These are phyloP conservation scores for Motacilla tschutschensis DNA, from an alignment of 2,113 vertebrate species.

Conservation along the genomic window DNA sequence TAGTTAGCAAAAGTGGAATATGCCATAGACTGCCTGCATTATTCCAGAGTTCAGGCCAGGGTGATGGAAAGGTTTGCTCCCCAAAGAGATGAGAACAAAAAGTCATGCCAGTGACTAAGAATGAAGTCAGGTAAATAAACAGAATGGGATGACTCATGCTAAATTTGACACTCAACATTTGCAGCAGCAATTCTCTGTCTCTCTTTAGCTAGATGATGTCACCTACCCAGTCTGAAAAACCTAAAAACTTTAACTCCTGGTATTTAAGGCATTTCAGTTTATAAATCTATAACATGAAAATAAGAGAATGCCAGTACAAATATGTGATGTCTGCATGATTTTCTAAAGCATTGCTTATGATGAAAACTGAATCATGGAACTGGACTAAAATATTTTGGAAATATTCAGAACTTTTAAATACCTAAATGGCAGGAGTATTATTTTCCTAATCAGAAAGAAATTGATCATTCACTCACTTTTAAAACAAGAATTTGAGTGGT, in stretches of 20 bases:
- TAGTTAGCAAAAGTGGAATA: not conserved
- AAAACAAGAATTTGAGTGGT: not conserved
- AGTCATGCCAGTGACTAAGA: conserved; percentile 15
- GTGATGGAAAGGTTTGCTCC: conserved; percentile 3
- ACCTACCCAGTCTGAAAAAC: not conserved
- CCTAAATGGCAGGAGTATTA: not conserved
- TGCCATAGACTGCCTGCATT: not conserved
- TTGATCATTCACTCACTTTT: not conserved
- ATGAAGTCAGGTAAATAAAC: conserved; percentile 10
- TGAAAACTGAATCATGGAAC: not conserved
- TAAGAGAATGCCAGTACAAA: not conserved
- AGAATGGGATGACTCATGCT: not conserved
- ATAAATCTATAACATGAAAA: not conserved
- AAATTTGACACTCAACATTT: not conserved
- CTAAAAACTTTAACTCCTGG: not conserved
- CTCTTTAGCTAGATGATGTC: not conserved
- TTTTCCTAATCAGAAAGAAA: not conserved
- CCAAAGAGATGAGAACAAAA: not conserved
- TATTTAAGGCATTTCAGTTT: not conserved
- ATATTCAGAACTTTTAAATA: not conserved
- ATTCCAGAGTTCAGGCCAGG: not conserved
- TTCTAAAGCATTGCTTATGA: not conserved
- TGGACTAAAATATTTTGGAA: not conserved
- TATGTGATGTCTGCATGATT: not conserved
- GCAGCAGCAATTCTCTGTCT: not conserved